A percentile compares a stretch with the other conserved stretches of the same genome.
Evolutionary conservation across 2,888 invertebrate species (phyloP).

Genomic region (Anagyrus pseudococci): DNA sequence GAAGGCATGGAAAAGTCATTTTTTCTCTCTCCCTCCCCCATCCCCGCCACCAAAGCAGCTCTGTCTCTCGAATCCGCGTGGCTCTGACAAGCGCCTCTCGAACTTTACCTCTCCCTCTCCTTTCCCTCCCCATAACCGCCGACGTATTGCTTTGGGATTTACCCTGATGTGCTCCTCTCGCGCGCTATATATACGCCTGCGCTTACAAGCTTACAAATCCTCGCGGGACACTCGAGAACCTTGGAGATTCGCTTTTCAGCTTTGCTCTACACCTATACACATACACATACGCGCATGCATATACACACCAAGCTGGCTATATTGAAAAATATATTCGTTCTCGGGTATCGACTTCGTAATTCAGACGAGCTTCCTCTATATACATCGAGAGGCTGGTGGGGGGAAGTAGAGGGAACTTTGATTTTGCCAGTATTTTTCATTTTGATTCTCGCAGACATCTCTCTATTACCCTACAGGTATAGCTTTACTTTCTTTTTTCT

Average conservation of each 20-base stretch:
- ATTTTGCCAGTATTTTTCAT: no score
- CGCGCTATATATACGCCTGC: background rate
- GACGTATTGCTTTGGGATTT: constrained; percentile 1
- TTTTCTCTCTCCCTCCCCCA: background rate
- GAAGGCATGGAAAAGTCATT: no score
- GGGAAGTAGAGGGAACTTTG: no score
- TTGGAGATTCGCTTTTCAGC: constrained; percentile 1
- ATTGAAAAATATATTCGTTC: no score
- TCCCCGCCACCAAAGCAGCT: background rate
- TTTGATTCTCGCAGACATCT: no score
- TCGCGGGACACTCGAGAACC: background rate
- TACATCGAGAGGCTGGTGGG: no score
- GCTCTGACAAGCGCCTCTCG: constrained; percentile 2
- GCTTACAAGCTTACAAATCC: constrained; percentile 3
- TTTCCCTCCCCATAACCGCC: background rate
- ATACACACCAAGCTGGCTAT: no score
- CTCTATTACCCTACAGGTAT: no score
- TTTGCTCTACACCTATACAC: background rate
- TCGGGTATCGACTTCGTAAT: no score
- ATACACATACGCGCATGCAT: no score
- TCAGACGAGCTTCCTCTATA: no score
- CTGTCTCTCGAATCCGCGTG: background rate
- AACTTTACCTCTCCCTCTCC: background rate
- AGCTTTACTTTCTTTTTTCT: no score
- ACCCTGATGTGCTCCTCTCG: background rate